These are phyloP conservation scores for Heliconius aoede DNA, from an alignment of 2,888 invertebrate genomes.

Conservation along the genomic window DNA sequence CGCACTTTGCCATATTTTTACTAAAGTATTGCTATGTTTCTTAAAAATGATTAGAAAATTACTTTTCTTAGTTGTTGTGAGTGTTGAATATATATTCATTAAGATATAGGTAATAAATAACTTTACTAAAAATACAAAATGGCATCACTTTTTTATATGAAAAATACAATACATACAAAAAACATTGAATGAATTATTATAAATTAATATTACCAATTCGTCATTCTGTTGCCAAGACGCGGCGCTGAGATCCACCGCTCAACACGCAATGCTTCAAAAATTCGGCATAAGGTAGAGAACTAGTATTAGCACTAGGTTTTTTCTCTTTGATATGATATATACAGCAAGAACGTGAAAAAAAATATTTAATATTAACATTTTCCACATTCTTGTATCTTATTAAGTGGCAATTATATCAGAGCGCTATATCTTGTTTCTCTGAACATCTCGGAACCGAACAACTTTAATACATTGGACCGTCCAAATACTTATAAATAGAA, in stretches of 20 bases:
- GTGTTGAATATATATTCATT: not conserved
- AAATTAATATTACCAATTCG: not conserved
- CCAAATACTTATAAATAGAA: not conserved
- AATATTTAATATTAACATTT: no score
- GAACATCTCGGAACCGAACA: conserved; percentile 23
- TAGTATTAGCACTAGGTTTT: not conserved
- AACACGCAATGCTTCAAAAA: not conserved
- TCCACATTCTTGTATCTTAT: conserved; percentile 19
- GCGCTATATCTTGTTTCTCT: conserved; percentile 33
- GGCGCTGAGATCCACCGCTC: not conserved
- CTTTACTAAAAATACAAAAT: no score
- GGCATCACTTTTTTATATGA: no score
- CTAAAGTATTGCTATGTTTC: conserved; percentile 21
- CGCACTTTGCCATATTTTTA: conserved; percentile 50
- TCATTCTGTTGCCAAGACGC: not conserved
- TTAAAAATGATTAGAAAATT: conserved; percentile 2
- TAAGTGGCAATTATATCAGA: conserved; percentile 34
- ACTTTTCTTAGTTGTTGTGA: no score
- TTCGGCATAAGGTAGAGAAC: not conserved
- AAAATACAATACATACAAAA: no score
- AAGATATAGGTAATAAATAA: no score
- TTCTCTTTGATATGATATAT: not conserved
- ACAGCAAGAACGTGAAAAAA: not conserved
- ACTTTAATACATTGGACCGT: not conserved
- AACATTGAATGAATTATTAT: no score